Evolutionary conservation across 2,113 vertebrate species (phyloP), one percentile per base, ranked within the genome.

Genomic region (Phrynosoma platyrhinos): DNA sequence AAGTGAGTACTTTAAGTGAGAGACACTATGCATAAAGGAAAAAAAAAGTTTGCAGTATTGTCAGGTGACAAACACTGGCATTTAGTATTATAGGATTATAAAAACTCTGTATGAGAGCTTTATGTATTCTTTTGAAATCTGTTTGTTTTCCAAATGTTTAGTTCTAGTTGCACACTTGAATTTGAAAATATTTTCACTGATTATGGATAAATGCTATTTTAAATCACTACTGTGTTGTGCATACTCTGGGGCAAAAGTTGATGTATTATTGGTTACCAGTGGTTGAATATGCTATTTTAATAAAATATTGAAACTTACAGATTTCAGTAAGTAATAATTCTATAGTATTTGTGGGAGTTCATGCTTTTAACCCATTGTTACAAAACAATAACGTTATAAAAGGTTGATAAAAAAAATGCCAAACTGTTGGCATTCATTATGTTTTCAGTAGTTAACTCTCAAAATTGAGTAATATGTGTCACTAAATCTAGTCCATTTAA

Each of bases 281-380:
- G 97, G 97, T 95, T 95, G 96, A 96, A 97, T 96, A 98, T 96
- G 95, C 95, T 98, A 98, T 99, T 99, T 99, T 99, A 98, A 98
- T 99, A 98, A 99, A 98, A 98, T 97, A 98, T 92, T 94, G 94
- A 96, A 97, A 96, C 88, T 94, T 92, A 80, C 83, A 0, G 27
- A 27, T 87, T 92, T 89, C 25, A 72, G 1, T 86, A 82, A 74
- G 27, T 91, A 86, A 91, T 30, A 1, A 72, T 25, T 84, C 83
- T 88, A 87, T 94, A 76, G 18, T 12, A 71, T 30, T 84, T 68
- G 87, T 84, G 13, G 7, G 40, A 32, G 32, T 14, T 9, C 69
- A 36, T 5, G 27, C n/a, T 66, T 23, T 2, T 68, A 18, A 42
- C 74, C 40, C 83, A 88, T 81, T 81, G 14, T 72, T 90, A 89